Evolutionary conservation across 2,888 invertebrate genomes (phyloP), one percentile per base, ranked within the genome.

Genomic region (Morpho achilles): DNA sequence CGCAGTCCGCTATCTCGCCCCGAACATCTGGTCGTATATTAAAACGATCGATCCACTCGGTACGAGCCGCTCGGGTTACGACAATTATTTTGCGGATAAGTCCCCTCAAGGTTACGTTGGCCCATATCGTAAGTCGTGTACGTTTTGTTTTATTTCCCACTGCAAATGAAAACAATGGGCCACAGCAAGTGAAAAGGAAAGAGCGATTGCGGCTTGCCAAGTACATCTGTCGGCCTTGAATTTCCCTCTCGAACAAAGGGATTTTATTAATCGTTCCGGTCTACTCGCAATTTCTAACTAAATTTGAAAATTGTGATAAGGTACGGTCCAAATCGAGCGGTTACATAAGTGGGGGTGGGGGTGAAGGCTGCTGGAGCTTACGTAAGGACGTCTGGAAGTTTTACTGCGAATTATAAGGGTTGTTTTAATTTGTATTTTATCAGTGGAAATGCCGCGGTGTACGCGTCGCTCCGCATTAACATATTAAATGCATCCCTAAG

Each of bases 331-430:
- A 84, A 79, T 77, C 77, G 77, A 74, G 61, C 73, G 79, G 87
- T 88, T 88, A 88, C 80, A 84, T 88, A 88, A 88, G 81, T 77
- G 78, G 77, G 78, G 84, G 80, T 10, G 71, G 84, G 79, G 77
- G 80, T 74, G 69, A 65, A 64, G 69, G 69, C 64, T 68, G 72
- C 66, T 68, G 74, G 74, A 71, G 80, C 84, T 88, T 88, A 88
- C 87, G 88, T 88, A 88, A 88, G 84, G 74, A 65, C 69, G 79
- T 73, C 82, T 80, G 76, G 64, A 64, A 61, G 59, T 59, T 62
- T 60, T 61, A 61, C 58, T 50, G 53, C 58, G 44, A 32, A 32
- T 32, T 32, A 63, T 64, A 67, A 71, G 74, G 68, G 66, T 59
- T 63, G 63, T 63, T 71, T 71, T 70, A 71, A 74, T 75, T 75